Percentiles rank a stretch among this genome's conserved stretches.
These are phyloP conservation scores for Asbolus verrucosus DNA, from an alignment of 1,140 invertebrate genomes.

Conservation along the genomic window DNA sequence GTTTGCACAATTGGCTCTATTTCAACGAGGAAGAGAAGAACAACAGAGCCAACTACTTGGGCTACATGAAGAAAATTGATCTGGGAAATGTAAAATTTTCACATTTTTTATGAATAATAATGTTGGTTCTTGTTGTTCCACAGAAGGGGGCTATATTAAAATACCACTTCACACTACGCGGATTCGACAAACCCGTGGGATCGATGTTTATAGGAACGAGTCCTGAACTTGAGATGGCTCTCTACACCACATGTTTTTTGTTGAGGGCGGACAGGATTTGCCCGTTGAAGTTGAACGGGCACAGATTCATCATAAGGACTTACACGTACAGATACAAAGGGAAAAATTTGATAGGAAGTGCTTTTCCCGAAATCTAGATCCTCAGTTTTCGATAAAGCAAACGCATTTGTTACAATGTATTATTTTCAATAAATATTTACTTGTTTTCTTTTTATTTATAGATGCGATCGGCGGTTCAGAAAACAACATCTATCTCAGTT, in stretches of 20 bases:
- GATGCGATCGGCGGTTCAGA: too few species aligned
- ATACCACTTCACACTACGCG: constrained; percentile 80
- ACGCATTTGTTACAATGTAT: too few species aligned
- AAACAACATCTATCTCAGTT: too few species aligned
- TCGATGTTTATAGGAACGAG: constrained; percentile 91
- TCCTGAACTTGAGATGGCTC: constrained; percentile 91
- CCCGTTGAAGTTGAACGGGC: constrained; percentile 76
- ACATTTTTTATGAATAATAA: constrained; percentile 1
- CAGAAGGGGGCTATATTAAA: constrained; percentile 86
- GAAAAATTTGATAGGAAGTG: constrained; percentile 82
- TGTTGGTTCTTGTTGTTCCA: constrained; percentile 63
- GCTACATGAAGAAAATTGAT: constrained; percentile 80
- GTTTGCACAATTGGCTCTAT: constrained; percentile 92
- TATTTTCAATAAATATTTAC: constrained; percentile 19
- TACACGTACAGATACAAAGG: constrained; percentile 79
- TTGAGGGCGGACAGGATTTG: constrained; percentile 78
- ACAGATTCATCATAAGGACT: constrained; percentile 78
- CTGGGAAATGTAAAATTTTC: constrained; percentile 73
- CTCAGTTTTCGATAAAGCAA: too few species aligned
- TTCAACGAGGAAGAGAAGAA: constrained; percentile 79
- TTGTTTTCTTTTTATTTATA: too few species aligned
- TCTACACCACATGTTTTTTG: constrained; percentile 89
- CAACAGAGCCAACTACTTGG: constrained; percentile 80
- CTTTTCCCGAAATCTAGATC: constrained; percentile 81
- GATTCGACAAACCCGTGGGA: constrained; percentile 80